A percentile compares a stretch with the other conserved stretches of the same genome.
phyloP scores from a whole-genome alignment of 1,140 invertebrate genomes.

The Ruditapes philippinarum region DNA sequence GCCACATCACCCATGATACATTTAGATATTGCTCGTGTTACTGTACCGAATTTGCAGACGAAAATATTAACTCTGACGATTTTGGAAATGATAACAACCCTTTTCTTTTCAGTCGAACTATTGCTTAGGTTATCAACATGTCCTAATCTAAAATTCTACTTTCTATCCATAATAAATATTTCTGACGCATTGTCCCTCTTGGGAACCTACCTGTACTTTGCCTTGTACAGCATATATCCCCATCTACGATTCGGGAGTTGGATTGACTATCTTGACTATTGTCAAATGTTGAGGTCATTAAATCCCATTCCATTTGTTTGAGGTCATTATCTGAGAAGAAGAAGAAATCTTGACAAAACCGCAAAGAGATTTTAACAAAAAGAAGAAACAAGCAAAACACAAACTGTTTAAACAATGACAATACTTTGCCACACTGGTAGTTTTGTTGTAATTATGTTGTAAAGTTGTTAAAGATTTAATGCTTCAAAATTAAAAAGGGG shows the following conservation, averaged over 20 bases:
- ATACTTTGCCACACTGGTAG: too few species aligned
- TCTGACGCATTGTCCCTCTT: slow-evolving; percentile 43
- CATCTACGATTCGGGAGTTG: background rate
- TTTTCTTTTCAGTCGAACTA: slow-evolving; percentile 44
- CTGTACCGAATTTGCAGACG: slow-evolving; percentile 47
- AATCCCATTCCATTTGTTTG: too few species aligned
- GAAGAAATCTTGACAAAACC: too few species aligned
- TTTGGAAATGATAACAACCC: background rate
- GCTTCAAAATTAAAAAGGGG: too few species aligned
- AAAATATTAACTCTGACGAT: background rate
- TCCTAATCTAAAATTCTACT: slow-evolving; percentile 32
- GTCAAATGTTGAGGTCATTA: slow-evolving; percentile 52
- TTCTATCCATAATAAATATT: slow-evolving; percentile 54
- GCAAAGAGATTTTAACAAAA: too few species aligned
- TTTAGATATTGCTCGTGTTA: too few species aligned
- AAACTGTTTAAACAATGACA: too few species aligned
- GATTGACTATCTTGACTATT: slow-evolving; percentile 25
- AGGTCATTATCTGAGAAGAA: too few species aligned
- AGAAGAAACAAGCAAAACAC: too few species aligned
- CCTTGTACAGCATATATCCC: background rate
- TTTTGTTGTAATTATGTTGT: too few species aligned
- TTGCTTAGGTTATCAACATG: slow-evolving; percentile 37
- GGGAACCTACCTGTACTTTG: background rate
- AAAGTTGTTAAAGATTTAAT: too few species aligned
- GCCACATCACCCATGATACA: too few species aligned